Evolutionary conservation across 2,797 vertebrate species (phyloP).

Genomic region (Jordanella pulchra): DNA sequence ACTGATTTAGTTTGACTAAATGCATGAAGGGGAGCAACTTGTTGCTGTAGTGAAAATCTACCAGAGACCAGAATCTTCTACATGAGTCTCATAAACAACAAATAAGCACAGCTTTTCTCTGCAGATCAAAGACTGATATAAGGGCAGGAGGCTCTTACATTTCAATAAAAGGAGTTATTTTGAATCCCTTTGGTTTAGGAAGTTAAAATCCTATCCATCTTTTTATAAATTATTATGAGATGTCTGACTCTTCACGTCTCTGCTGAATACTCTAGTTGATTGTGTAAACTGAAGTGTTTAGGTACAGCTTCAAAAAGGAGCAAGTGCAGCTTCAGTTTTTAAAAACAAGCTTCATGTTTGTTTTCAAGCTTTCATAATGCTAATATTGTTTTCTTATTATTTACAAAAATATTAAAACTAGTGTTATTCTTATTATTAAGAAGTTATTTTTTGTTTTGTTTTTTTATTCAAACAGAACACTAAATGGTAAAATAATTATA

Average conservation of each 20-base stretch:
- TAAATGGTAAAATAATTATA: too few relatives aligned
- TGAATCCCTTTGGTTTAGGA: not conserved
- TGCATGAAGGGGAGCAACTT: not conserved
- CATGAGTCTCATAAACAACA: not conserved
- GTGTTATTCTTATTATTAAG: too few relatives aligned
- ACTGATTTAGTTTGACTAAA: slow-evolving; percentile 2
- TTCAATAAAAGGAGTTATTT: not conserved
- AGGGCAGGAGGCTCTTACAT: not conserved
- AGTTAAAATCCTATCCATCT: not conserved
- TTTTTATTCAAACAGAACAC: too few relatives aligned
- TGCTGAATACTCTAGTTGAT: not conserved
- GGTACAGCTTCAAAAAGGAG: not conserved
- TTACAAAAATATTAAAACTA: too few relatives aligned
- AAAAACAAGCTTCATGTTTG: not conserved
- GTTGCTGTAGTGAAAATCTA: not conserved
- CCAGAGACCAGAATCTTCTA: not conserved
- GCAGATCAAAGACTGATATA: not conserved
- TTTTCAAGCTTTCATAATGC: not conserved
- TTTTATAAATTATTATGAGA: not conserved
- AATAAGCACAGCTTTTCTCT: not conserved
- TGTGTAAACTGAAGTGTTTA: not conserved
- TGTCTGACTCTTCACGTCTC: not conserved
- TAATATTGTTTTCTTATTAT: too few relatives aligned
- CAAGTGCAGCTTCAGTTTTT: not conserved
- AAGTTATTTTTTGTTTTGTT: too few relatives aligned